Conservation (phyloP, 2,888 invertebrate species). For the Ochropleura plecta region DNA sequence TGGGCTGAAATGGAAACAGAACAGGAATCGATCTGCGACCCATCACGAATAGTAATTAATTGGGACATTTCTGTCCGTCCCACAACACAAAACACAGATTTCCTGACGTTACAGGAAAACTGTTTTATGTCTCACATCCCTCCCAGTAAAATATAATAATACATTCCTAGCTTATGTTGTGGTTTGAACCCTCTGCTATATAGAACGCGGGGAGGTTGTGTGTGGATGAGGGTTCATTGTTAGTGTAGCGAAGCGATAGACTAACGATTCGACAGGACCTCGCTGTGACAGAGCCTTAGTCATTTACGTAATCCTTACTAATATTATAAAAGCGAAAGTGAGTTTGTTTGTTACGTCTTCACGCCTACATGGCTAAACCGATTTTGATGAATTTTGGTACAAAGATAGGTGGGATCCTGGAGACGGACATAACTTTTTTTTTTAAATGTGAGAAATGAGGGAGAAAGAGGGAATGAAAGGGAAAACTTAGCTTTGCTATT, state of each 20-base stretch:
- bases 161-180: constrained; percentile 23
- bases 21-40: constrained; percentile 10
- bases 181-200: not conserved
- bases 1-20: not conserved
- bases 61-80: constrained; percentile 8
- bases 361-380: no score
- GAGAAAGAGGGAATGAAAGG: no score
- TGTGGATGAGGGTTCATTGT: not conserved
- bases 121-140: constrained; percentile 41
- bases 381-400: no score
- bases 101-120: constrained; percentile 21
- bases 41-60: constrained; percentile 14
- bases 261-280: not conserved
- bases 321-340: no score
- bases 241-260: not conserved
- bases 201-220: not conserved
- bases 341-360: no score
- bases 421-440: no score
- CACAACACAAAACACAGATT: constrained; percentile 19
- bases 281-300: not conserved
- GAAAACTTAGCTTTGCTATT: no score
- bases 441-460: no score
- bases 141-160: constrained; percentile 47
- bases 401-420: no score
- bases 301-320: not conserved